Conservation (phyloP, 1,140 invertebrate genomes). For the Antheraea mylitta region DNA sequence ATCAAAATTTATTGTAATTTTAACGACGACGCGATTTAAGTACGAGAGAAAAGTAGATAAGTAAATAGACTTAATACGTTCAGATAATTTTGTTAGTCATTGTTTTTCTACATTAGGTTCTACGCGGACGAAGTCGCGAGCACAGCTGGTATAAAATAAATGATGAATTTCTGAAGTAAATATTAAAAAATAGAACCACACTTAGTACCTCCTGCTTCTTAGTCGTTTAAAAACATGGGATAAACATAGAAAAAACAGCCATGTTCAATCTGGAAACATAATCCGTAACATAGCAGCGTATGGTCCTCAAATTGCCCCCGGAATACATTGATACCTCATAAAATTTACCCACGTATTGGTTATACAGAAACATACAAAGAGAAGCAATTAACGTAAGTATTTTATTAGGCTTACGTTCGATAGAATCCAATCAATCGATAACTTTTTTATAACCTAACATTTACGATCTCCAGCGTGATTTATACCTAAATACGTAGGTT, state of each 20-base stretch:
- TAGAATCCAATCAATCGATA: slow-evolving; percentile 1
- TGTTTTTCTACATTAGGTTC: too few relatives aligned
- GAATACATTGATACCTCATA: neutral
- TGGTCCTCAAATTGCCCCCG: neutral
- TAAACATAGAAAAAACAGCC: neutral
- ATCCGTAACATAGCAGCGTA: neutral
- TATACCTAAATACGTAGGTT: neutral
- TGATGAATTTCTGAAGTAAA: too few relatives aligned
- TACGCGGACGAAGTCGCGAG: too few relatives aligned
- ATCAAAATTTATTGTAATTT: too few relatives aligned
- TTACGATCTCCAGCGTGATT: neutral
- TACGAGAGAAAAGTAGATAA: too few relatives aligned
- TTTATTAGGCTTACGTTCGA: neutral
- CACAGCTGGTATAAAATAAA: too few relatives aligned
- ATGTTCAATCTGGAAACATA: too few relatives aligned
- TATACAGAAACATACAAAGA: neutral
- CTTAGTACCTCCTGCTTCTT: too few relatives aligned
- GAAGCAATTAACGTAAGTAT: neutral
- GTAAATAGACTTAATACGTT: too few relatives aligned
- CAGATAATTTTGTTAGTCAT: too few relatives aligned
- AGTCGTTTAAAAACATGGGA: neutral
- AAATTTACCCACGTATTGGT: neutral
- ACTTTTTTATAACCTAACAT: neutral
- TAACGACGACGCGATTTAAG: too few relatives aligned
- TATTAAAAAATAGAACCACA: too few relatives aligned